Base-by-base conservation (phyloP, 2,113 vertebrate species). In the Sakesphorus luctuosus region DNA sequence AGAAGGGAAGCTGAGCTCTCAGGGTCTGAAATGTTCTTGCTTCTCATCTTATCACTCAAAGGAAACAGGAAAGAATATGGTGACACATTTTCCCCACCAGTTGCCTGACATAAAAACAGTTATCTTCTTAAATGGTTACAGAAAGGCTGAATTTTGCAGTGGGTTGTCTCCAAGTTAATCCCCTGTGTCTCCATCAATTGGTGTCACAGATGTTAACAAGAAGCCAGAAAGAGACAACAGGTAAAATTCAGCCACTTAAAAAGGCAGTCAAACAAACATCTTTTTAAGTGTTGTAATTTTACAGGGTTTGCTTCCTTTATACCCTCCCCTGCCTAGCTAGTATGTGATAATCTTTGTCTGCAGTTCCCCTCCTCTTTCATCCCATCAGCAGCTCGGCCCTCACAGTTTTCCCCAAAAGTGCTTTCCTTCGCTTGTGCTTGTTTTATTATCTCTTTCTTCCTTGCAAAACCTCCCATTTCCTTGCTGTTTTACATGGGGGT, bases 81-180 rank as follows among this genome's bases (percentile, higher is more conserved):
- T 90, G 88, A 94, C 76, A 81, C 47, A 31, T 96, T 96, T 94
- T 89, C 68, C 72, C 44, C 52, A 78, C 44, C 79, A 80, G 75
- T 86, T 96, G 75, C 44, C 75, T 61, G 69, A 66, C 79, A 89
- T 84, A 92, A 96, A 96, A 95, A 1, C 46, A 69, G 65, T 96
- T 96, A 96, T 94, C 94, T 95, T 44, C 79, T 87, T 92, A 93
- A 95, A 84, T 3, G 3, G 44, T 75, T 86, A 74, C 18, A 36
- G 68, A 65, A 69, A 47, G 40, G 35, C 61, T 86, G 93, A 84
- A 90, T 83, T 88, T 90, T 86, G 85, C 61, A 68, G 17, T 0
- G 20, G 25, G 43, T 44, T 93, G 92, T 95, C 93, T 92, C 85
- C 53, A 53, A 76, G 73, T 92, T 96, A 96, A 96, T 96, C 95